Conservation (phyloP, 1,140 invertebrate species). For the Aphis craccivora region DNA sequence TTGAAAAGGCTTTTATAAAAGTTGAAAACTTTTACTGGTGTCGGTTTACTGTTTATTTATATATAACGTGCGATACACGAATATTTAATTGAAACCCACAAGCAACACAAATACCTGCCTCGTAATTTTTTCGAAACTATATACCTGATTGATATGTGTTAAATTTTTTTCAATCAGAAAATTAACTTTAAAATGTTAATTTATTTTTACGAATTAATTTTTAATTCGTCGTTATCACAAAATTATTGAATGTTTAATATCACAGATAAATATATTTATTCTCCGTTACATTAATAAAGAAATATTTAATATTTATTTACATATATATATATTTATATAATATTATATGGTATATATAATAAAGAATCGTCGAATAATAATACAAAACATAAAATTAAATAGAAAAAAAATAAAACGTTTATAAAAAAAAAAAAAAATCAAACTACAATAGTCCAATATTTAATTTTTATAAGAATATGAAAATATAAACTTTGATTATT, state of each 20-base stretch:
- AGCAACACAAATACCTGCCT: neutral
- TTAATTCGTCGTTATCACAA: neutral
- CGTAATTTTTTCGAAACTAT: neutral
- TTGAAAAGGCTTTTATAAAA: constrained; percentile 17
- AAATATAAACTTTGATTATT: neutral
- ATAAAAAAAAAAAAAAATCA: neutral
- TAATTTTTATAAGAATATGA: neutral
- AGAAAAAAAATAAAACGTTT: neutral
- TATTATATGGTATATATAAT: neutral
- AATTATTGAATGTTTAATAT: too few relatives aligned
- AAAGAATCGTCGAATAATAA: neutral
- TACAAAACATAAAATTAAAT: neutral
- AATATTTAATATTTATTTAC: too few relatives aligned
- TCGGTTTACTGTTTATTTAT: constrained; percentile 44
- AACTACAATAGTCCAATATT: neutral
- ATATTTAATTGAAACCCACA: constrained; percentile 38
- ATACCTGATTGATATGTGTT: neutral
- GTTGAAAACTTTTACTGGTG: neutral
- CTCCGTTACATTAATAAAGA: neutral
- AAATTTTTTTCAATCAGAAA: neutral
- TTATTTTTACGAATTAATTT: neutral
- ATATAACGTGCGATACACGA: neutral
- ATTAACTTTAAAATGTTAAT: neutral
- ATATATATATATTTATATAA: neutral
- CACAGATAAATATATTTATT: neutral